Evolutionary conservation across 2,888 invertebrate genomes (phyloP), one percentile per base, ranked within the genome.

Genomic region (Drosophila suboccidentalis): DNA sequence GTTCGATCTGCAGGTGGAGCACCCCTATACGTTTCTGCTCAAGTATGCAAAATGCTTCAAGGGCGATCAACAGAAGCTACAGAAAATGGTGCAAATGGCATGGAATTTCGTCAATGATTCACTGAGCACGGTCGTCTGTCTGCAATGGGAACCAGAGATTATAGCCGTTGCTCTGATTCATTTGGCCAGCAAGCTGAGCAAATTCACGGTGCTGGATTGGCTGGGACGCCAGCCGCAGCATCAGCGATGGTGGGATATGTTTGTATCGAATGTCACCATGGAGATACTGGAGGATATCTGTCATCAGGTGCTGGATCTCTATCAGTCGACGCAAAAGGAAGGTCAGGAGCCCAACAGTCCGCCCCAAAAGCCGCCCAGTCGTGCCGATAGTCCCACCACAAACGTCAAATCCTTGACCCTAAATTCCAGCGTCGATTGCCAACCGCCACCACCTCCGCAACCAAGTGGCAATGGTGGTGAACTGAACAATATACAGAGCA

Each of bases 51-150:
- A 98, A 92, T 96, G 97, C 90, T 93, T 98, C 61, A 98, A 97
- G 93, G 97, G 98, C 34, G 98, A 99, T 91, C 97, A 98, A 92
- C 94, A 95, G n/a, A 98, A 98, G 92, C 93, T 98, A 54, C 97
- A 98, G 89, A 98, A 98, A 93, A 97, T 99, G 96, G 98, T 99
- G 0, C 99, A 99, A 93, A 99, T 98, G 98, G 98, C 99, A 0
- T 99, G 99, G 99, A 99, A 99, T 5, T 99, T 99, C 93, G 98
- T 99, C 0, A 99, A 99, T 93, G 99, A 99, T 93, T 97, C 97
- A 94, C 94, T 99, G 77, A 98, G 98, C 91, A 99, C 99, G 4
- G 99, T 98, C 1, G 94, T 99, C 50, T 97, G 97, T 79, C 94
- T 99, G 51, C 98, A 99, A 93, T 99, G 99, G 98, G 99, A 99